Evolutionary conservation across 2,888 invertebrate genomes (phyloP).

Genomic region (Drepanosiphum platanoidis): DNA sequence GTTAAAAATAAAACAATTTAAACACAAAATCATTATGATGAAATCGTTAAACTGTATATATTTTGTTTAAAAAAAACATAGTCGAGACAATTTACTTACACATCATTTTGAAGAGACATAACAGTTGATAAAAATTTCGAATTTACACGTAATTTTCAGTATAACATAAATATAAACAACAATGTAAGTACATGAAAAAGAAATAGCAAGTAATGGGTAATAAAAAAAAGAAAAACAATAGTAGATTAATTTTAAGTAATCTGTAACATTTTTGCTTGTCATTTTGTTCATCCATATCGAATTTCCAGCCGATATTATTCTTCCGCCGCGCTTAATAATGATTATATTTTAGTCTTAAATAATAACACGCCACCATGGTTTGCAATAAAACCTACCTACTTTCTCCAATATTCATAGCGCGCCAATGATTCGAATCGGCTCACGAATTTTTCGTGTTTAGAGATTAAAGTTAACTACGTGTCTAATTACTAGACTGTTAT

Average conservation of each 20-base stretch:
- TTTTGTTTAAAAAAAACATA: not conserved
- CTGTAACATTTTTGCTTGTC: constrained; percentile 7
- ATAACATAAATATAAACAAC: not conserved
- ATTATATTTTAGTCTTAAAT: constrained; percentile 36
- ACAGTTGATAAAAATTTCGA: not conserved
- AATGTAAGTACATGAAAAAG: not conserved
- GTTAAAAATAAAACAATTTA: not conserved
- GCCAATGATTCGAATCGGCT: constrained; percentile 32
- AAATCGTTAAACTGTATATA: not conserved
- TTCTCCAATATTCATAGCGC: constrained; percentile 37
- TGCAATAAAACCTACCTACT: constrained; percentile 16
- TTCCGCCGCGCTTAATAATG: constrained; percentile 16
- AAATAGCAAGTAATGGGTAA: not conserved
- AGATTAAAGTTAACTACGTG: not conserved
- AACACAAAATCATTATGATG: too few species aligned
- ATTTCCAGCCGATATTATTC: constrained; percentile 12
- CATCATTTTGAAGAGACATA: not conserved
- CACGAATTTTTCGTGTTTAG: not conserved
- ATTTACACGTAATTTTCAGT: not conserved
- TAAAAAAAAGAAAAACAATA: not conserved
- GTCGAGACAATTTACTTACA: not conserved
- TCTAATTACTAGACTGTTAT: constrained; percentile 24
- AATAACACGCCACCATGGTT: not conserved
- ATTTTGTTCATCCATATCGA: constrained; percentile 22
- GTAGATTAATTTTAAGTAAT: not conserved